Conservation (phyloP, 2,797 vertebrate species). For the Rhadinocentrus ornatus region DNA sequence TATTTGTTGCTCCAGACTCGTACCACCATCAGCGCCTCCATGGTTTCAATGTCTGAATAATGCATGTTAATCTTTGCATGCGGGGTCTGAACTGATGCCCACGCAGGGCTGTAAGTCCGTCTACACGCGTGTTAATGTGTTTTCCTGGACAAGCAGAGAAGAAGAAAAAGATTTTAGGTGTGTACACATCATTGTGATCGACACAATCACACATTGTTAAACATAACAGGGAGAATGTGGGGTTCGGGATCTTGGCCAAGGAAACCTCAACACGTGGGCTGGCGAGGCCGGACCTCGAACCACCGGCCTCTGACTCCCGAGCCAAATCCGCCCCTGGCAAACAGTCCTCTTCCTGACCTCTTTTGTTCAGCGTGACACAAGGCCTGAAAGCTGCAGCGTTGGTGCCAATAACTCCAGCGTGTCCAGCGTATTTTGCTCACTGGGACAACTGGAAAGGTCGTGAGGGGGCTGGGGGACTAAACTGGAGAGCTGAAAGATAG, state of each 20-base stretch:
- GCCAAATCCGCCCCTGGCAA: not conserved
- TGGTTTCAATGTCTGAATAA: not conserved
- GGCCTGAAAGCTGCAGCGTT: conserved; percentile 28
- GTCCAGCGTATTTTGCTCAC: conserved; percentile 35
- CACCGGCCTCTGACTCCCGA: not conserved
- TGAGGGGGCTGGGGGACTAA: conserved; percentile 32
- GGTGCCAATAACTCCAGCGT: conserved; percentile 33
- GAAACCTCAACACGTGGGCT: not conserved
- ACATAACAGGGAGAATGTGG: not conserved
- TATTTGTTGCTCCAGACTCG: not conserved
- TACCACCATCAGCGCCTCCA: not conserved
- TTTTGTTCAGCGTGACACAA: conserved; percentile 32
- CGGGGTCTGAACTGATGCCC: not conserved
- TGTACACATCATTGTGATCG: not conserved
- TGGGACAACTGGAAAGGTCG: conserved; percentile 34
- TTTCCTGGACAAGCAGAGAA: not conserved
- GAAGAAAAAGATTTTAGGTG: too few relatives aligned
- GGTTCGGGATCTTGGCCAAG: not conserved
- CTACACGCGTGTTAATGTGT: not conserved
- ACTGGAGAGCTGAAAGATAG: conserved; percentile 43
- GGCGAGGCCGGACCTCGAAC: not conserved
- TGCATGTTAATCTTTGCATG: not conserved
- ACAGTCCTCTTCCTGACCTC: conserved; percentile 9
- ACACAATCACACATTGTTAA: not conserved
- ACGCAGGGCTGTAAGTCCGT: not conserved